Evolutionary conservation across 1,140 invertebrate genomes (phyloP), one percentile per base, ranked within the genome.

Genomic region (Octopus bimaculoides): DNA sequence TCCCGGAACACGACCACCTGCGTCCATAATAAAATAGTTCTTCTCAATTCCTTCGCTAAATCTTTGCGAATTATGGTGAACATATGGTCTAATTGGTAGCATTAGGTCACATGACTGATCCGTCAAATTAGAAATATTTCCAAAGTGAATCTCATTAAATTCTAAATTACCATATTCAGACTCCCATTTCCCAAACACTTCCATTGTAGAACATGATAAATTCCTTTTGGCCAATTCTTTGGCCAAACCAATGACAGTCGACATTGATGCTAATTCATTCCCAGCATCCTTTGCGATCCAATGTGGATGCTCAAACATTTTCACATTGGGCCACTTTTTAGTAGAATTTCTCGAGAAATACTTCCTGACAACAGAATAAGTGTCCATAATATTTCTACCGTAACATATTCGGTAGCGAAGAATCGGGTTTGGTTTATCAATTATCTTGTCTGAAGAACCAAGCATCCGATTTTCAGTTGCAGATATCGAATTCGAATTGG

Each of bases 111-210:
- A 96, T 0, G 93, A 93, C 82, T 93, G 87, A 82, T 95, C 93
- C 1, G 90, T 81, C 86, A 92, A 84, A 12, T 79, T 92, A 0
- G 93, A 93, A 12, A 95, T 92, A 82, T 96, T 91, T 0, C 93
- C 92, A 88, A 98, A 97, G 85, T 94, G 95, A 0, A 87, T 89
- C 6, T 88, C 86, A 83, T 96, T 92, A 82, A 97, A 95, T 20
- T 90, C 91, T 5, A 95, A 90, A 54, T 95, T 94, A 2, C 96
- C 96, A 84, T 97, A 96, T 84, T 95, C 95, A 10, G 92, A 92
- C 88, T 97, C 95, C 96, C 96, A 98, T 9, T 94, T 92, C 84
- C 97, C 96, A 86, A 97, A 96, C 75, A 98, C 94, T 90, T 97
- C 96, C 10, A 97, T 82, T 82, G 96, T 94, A 80, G 95, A 94